Evolutionary conservation across 2,797 vertebrate genomes (phyloP).

Genomic region (Scolopax rusticola): DNA sequence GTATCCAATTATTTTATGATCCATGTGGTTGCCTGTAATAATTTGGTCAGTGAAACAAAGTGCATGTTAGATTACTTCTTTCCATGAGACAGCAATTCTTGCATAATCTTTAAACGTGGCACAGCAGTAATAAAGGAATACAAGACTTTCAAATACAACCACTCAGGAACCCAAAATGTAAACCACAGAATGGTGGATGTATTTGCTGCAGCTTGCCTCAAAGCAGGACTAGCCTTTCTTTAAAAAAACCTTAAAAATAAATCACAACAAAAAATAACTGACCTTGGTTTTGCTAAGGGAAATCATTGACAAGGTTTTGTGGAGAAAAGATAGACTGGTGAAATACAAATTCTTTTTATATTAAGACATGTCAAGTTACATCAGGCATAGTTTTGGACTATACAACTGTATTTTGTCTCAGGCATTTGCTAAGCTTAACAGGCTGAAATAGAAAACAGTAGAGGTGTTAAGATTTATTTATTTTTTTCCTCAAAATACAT

Average conservation of each 20-base stretch:
- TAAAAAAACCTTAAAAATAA: background rate
- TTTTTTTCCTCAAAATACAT: background rate
- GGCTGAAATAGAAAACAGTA: constrained; percentile 46
- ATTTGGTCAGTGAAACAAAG: background rate
- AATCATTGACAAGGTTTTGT: constrained; percentile 6
- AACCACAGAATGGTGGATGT: background rate
- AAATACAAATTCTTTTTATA: constrained; percentile 57
- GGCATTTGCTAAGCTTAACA: constrained; percentile 48
- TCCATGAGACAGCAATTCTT: background rate
- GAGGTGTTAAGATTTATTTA: constrained; percentile 38
- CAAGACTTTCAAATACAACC: background rate
- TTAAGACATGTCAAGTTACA: constrained; percentile 52
- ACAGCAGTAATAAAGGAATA: background rate
- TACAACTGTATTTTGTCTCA: constrained; percentile 55
- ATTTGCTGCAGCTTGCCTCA: background rate
- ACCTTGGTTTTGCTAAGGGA: constrained; percentile 34
- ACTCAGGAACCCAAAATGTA: background rate
- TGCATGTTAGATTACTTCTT: background rate
- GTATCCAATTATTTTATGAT: constrained; percentile 22
- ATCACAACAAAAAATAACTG: background rate
- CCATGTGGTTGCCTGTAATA: background rate
- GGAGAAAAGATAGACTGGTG: background rate
- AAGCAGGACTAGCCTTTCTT: background rate
- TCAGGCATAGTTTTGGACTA: constrained; percentile 35
- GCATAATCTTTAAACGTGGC: background rate